Base-by-base conservation (phyloP, 2,888 invertebrate species). In the Antitype chi region DNA sequence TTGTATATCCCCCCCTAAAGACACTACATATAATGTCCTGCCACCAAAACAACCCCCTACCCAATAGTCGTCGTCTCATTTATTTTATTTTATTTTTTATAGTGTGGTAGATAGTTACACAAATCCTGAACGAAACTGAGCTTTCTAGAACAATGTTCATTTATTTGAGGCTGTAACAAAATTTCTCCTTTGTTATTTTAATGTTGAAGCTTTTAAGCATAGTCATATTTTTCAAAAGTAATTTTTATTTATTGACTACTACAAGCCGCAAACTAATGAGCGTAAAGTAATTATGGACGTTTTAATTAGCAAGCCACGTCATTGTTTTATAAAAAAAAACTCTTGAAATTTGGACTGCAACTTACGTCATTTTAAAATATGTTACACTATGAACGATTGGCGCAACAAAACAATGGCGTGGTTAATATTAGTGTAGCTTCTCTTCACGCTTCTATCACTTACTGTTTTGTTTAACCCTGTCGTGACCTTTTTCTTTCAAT, bases 71-170 rank as follows among this genome's bases (percentile, higher is more conserved):
- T 87, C 82, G 80, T 89, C 74, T 84, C 84, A 82, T 85, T 86
- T 82, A 76, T 76, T 85, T 85, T 78, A 76, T 86, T 89, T 90
- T 88, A 84, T 85, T 87, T 82, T 87, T 81, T 92, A 78, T 79
- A 92, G 92, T 89, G 90, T 92, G 91, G 93, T 94, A 93, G 93
- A 94, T 92, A 92, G 91, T 91, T 89, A 94, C 94, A 94, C 93
- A 93, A 90, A 88, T 94, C 95, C 95, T 96, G 96, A 94, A 94
- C 94, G 95, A 95, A 93, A 95, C 96, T 96, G 96, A 95, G 96
- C 95, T 94, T 94, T 92, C 92, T 94, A 94, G 93, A 88, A 91
- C 86, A 91, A 91, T 89, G 94, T 94, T 95, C 93, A 94, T 94
- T 95, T 92, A 84, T 94, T 95, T 96, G 95, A 94, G 95, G 92